These are phyloP conservation scores for Crypturellus undulatus DNA, from an alignment of 2,113 vertebrate species.

Conservation along the genomic window DNA sequence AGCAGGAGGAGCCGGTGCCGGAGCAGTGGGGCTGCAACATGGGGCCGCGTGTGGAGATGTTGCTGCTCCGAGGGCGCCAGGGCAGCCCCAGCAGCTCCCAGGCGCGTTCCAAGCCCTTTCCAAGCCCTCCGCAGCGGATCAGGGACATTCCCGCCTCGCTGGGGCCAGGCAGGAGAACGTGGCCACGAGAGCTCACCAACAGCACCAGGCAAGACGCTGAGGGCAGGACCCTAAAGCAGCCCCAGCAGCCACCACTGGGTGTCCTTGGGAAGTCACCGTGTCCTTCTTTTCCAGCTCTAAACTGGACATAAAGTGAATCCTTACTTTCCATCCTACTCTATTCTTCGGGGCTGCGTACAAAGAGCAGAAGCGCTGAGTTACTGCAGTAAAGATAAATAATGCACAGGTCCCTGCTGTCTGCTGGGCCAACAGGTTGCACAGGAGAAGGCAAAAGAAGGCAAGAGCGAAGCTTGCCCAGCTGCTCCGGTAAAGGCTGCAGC, in stretches of 20 bases:
- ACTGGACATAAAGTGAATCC: background rate
- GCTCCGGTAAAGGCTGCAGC: background rate
- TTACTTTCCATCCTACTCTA: fast-evolving
- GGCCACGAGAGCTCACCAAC: background rate
- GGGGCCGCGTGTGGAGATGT: too few species aligned
- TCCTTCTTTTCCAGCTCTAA: background rate
- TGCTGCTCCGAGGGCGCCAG: background rate
- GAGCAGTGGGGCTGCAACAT: background rate
- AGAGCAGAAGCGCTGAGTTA: background rate
- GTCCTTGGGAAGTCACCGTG: fast-evolving
- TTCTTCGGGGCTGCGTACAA: background rate
- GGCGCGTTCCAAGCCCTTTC: background rate
- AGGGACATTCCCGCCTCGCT: background rate
- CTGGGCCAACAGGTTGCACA: background rate
- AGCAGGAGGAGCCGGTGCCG: background rate
- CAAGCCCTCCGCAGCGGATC: background rate
- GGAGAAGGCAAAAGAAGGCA: background rate
- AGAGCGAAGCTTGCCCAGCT: background rate
- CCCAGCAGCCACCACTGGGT: background rate
- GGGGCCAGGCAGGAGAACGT: background rate
- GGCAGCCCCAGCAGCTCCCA: fast-evolving
- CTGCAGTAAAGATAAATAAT: slow-evolving; percentile 21
- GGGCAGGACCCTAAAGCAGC: background rate
- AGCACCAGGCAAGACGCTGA: background rate
- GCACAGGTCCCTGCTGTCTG: background rate